Conservation (phyloP, 2,888 invertebrate genomes). For the Catocala nupta region DNA sequence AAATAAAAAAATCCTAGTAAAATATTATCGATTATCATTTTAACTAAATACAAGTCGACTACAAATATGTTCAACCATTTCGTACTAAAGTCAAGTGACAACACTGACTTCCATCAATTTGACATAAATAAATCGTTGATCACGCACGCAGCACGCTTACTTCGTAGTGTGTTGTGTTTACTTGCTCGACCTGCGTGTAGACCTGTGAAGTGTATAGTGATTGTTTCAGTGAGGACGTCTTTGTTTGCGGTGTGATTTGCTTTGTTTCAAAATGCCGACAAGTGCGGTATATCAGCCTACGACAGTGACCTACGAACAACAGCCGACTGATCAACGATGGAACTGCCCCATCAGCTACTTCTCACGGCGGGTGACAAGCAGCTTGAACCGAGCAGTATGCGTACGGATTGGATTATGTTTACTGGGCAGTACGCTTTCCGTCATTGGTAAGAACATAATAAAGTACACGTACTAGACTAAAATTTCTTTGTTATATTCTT, state of each 20-base stretch:
- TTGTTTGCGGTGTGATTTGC: conserved; percentile 51
- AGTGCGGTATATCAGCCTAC: conserved; percentile 93
- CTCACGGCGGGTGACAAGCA: conserved; percentile 83
- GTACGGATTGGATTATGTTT: conserved; percentile 78
- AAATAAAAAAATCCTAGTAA: no score
- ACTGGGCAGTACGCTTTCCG: conserved; percentile 76
- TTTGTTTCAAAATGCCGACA: conserved; percentile 87
- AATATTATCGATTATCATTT: no score
- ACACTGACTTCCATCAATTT: conserved; percentile 13
- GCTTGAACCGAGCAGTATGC: conserved; percentile 79
- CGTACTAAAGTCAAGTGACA: not conserved
- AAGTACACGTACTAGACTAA: conserved; percentile 11
- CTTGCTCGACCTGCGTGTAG: conserved; percentile 40
- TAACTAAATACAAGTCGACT: not conserved
- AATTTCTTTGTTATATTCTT: not conserved
- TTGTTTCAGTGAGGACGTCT: conserved; percentile 33
- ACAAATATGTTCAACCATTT: not conserved
- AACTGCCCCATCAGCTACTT: conserved; percentile 86
- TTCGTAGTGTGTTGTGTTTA: conserved; percentile 49
- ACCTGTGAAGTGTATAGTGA: conserved; percentile 46
- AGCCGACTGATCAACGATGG: conserved; percentile 86
- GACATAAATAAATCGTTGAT: conserved; percentile 50
- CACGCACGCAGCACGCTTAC: conserved; percentile 31
- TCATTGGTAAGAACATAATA: conserved; percentile 72
- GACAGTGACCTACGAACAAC: conserved; percentile 91